These are phyloP conservation scores for Catocala nupta DNA, from an alignment of 2,888 invertebrate genomes.

Conservation along the genomic window DNA sequence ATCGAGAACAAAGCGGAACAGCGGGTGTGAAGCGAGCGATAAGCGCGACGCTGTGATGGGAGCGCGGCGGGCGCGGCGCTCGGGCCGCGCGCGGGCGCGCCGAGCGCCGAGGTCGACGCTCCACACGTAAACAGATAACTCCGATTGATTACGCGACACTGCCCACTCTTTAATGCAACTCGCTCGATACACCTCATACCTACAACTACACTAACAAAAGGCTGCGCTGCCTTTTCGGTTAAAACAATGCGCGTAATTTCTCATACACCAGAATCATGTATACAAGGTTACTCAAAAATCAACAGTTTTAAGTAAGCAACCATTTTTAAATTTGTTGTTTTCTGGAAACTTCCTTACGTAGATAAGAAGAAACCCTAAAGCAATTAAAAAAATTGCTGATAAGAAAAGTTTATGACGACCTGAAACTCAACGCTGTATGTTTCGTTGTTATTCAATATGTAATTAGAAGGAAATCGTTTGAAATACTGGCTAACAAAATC, in stretches of 20 bases:
- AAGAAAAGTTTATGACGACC: too few species aligned
- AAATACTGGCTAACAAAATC: too few species aligned
- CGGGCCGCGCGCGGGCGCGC: constrained; percentile 34
- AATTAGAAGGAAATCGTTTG: too few species aligned
- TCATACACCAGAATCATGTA: constrained; percentile 21
- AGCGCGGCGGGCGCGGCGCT: constrained; percentile 38
- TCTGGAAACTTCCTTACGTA: too few species aligned
- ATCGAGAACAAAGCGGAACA: constrained; percentile 73
- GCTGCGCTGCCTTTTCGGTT: constrained; percentile 33
- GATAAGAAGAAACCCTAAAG: too few species aligned
- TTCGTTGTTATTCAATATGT: too few species aligned
- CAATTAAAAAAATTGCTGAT: too few species aligned
- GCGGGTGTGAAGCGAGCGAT: constrained; percentile 66
- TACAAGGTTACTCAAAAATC: neutral
- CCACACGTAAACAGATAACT: constrained; percentile 78
- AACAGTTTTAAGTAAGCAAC: too few species aligned
- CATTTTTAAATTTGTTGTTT: too few species aligned
- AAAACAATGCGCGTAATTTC: constrained; percentile 13
- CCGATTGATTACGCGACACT: constrained; percentile 73
- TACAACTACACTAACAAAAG: constrained; percentile 38
- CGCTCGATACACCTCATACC: constrained; percentile 33
- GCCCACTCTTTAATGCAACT: constrained; percentile 60
- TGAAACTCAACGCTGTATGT: too few species aligned
- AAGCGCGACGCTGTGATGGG: constrained; percentile 45
- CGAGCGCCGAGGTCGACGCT: constrained; percentile 68